These are phyloP conservation scores for Toxostoma redivivum DNA, from an alignment of 2,113 vertebrate genomes.

Conservation along the genomic window DNA sequence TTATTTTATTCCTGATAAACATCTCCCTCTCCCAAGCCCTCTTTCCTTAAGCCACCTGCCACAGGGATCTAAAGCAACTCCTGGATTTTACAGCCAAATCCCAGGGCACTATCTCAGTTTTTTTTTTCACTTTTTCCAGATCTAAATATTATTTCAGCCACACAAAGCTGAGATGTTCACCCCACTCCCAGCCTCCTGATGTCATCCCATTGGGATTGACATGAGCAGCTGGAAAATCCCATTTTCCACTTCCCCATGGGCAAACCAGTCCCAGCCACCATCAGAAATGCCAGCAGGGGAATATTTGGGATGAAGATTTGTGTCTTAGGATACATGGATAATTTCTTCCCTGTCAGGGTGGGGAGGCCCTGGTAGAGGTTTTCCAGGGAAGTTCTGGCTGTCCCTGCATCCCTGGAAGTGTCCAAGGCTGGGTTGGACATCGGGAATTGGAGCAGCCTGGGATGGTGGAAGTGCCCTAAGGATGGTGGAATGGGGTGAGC, in stretches of 20 bases:
- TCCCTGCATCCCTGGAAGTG: neutral
- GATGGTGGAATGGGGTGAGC: neutral
- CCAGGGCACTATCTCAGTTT: neutral
- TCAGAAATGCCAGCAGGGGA: neutral
- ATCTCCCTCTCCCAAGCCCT: neutral
- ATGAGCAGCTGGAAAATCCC: neutral
- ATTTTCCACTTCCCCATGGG: neutral
- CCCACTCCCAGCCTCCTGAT: neutral
- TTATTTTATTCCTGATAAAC: neutral
- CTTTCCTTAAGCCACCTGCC: neutral
- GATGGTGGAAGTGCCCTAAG: accelerated
- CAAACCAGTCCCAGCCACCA: neutral
- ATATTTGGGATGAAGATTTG: neutral
- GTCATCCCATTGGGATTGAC: neutral
- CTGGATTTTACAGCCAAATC: neutral
- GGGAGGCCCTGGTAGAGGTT: accelerated
- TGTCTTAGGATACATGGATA: neutral
- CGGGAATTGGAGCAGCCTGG: neutral
- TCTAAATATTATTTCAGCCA: neutral
- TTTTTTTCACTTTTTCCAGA: neutral
- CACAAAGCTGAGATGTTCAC: accelerated
- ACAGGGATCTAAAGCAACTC: neutral
- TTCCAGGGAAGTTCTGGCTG: neutral
- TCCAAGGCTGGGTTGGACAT: accelerated
- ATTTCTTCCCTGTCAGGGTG: neutral